Conservation (phyloP, 2,888 invertebrate genomes). For the Drosophila tanythrix region DNA sequence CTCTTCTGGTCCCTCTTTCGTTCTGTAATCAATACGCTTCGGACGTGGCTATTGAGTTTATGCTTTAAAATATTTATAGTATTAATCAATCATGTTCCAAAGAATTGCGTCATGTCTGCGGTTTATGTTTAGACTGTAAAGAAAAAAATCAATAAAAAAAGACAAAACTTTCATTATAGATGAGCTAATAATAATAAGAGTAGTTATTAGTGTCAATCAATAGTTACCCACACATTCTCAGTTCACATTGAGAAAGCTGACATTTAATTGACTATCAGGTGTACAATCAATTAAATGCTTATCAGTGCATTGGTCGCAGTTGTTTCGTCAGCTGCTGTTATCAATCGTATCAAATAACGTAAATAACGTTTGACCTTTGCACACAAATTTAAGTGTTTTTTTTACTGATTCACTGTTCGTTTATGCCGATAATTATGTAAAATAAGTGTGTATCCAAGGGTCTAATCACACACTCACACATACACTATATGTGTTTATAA, state of each 20-base stretch:
- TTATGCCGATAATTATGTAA: slow-evolving; percentile 5
- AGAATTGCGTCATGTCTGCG: background rate
- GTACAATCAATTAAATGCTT: slow-evolving; percentile 36
- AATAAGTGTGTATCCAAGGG: slow-evolving; percentile 2
- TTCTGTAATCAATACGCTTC: background rate
- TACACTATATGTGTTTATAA: background rate
- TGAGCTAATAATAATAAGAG: background rate
- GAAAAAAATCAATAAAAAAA: background rate
- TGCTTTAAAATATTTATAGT: background rate
- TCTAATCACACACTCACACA: background rate
- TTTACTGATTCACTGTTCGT: slow-evolving; percentile 50
- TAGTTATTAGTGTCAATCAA: background rate
- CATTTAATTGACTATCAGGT: slow-evolving; percentile 37
- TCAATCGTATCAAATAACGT: slow-evolving; percentile 14
- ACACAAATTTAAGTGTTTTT: slow-evolving; percentile 27
- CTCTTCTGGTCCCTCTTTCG: background rate
- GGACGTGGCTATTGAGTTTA: background rate
- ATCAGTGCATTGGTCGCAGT: slow-evolving; percentile 42
- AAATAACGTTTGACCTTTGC: slow-evolving; percentile 52
- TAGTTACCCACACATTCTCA: background rate
- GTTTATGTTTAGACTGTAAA: background rate
- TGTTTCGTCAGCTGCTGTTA: slow-evolving; percentile 57
- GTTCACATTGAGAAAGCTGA: slow-evolving; percentile 11
- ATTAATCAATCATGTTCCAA: background rate
- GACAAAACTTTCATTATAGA: no score